Percentiles rank a stretch among this genome's conserved stretches.
Conservation (phyloP, 2,888 invertebrate genomes). For the Pinctada fucata region DNA sequence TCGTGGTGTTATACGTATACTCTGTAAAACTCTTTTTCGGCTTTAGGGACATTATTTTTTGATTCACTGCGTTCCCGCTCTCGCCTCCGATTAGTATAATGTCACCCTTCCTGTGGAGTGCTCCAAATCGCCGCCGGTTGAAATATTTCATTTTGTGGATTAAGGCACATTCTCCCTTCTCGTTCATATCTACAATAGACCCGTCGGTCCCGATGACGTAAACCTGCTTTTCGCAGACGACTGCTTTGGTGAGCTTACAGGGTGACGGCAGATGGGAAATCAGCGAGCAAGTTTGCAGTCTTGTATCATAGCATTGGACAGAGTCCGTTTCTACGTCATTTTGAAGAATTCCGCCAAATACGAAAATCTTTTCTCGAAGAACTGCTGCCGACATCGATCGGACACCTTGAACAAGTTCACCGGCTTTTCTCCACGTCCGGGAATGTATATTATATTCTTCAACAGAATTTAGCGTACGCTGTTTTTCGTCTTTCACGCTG, state of each 20-base stretch:
- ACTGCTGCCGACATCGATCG: conserved; percentile 60
- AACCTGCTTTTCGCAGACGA: conserved; percentile 57
- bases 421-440: conserved; percentile 50
- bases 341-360: conserved; percentile 57
- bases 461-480: conserved; percentile 52
- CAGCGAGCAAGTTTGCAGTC: conserved; percentile 47
- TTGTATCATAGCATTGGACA: conserved; percentile 61
- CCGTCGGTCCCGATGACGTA: conserved; percentile 63
- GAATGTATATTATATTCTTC: conserved; percentile 59
- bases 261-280: conserved; percentile 55
- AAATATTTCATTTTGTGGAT: conserved; percentile 54
- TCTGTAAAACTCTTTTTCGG: conserved; percentile 49
- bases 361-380: conserved; percentile 58
- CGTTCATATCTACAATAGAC: conserved; percentile 50
- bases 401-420: conserved; percentile 49
- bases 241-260: conserved; percentile 57
- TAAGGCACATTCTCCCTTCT: conserved; percentile 46
- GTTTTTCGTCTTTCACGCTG: conserved; percentile 55
- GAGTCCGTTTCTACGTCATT: conserved; percentile 60
- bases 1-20: conserved; percentile 44
- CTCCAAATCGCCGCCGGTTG: conserved; percentile 57
- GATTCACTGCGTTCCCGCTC: conserved; percentile 48
- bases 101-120: conserved; percentile 52
- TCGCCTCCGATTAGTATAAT: conserved; percentile 59
- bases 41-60: conserved; percentile 55